Evolutionary conservation across 1,140 invertebrate species (phyloP).

Genomic region (Magallana angulata): DNA sequence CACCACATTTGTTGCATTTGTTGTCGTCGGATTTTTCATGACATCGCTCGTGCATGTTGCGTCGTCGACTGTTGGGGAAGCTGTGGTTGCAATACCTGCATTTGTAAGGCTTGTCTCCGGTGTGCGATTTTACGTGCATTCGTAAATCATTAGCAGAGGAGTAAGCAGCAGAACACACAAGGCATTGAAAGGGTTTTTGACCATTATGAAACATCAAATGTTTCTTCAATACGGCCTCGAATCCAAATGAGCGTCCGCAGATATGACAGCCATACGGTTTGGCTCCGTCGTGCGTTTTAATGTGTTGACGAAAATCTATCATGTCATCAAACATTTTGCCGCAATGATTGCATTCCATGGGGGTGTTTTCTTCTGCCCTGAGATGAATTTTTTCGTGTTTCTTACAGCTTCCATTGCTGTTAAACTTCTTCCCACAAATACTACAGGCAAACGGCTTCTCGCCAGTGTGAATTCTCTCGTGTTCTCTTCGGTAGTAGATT

Average conservation of each 20-base stretch:
- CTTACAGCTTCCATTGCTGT: constrained; percentile 47
- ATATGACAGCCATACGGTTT: constrained; percentile 98
- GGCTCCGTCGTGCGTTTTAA: constrained; percentile 82
- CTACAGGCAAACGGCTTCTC: constrained; percentile 55
- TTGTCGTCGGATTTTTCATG: constrained; percentile 37
- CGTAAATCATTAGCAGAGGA: constrained; percentile 41
- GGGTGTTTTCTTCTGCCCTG: background rate
- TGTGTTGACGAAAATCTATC: constrained; percentile 67
- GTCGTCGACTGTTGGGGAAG: constrained; percentile 45
- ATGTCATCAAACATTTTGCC: constrained; percentile 51
- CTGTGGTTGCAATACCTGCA: constrained; percentile 46
- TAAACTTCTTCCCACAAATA: constrained; percentile 51
- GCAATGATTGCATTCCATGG: constrained; percentile 51
- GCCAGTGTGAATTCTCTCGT: constrained; percentile 54
- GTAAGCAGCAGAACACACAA: constrained; percentile 49
- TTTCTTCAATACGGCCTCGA: constrained; percentile 97
- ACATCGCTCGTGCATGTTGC: constrained; percentile 53
- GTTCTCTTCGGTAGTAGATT: constrained; percentile 86
- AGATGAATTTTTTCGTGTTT: constrained; percentile 51
- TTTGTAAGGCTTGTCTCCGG: constrained; percentile 90
- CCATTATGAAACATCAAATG: constrained; percentile 81
- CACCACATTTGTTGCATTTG: constrained; percentile 52
- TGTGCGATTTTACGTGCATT: constrained; percentile 83
- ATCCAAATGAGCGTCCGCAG: constrained; percentile 96
- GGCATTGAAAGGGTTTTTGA: constrained; percentile 54